Conservation (phyloP, 2,888 invertebrate species). For the Zootermopsis nevadensis region DNA sequence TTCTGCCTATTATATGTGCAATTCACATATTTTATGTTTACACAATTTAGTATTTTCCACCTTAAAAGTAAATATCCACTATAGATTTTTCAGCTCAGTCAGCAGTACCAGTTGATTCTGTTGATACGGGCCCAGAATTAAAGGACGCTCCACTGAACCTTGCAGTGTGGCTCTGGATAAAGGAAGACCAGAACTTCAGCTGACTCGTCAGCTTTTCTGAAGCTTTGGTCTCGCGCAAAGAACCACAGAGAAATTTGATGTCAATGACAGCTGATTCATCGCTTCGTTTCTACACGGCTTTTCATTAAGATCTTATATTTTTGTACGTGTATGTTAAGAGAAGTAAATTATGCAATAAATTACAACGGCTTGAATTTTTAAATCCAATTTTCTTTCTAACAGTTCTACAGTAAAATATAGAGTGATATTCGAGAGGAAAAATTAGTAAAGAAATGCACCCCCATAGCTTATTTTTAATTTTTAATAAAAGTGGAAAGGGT, state of each 20-base stretch:
- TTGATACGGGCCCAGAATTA: constrained; percentile 46
- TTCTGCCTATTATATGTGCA: background rate
- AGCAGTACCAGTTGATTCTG: constrained; percentile 41
- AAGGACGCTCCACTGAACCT: background rate
- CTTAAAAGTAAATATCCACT: constrained; percentile 14
- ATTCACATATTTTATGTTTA: constrained; percentile 27
- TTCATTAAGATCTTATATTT: constrained; percentile 22
- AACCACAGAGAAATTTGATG: constrained; percentile 28
- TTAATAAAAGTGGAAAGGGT: too few relatives aligned
- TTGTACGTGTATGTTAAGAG: background rate
- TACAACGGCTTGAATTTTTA: too few relatives aligned
- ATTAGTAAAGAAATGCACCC: too few relatives aligned
- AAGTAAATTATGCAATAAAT: background rate
- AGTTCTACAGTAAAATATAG: too few relatives aligned
- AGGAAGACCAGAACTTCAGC: constrained; percentile 45
- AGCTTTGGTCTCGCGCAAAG: constrained; percentile 27
- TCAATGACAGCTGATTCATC: constrained; percentile 49
- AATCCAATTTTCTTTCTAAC: too few relatives aligned
- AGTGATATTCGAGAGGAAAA: too few relatives aligned
- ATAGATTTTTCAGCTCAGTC: constrained; percentile 20
- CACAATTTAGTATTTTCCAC: constrained; percentile 2
- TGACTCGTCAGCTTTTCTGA: constrained; percentile 48
- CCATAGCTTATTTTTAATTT: too few relatives aligned
- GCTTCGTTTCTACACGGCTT: constrained; percentile 27
- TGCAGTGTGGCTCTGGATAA: constrained; percentile 34